Percentiles rank a stretch among this genome's conserved stretches.
Evolutionary conservation across 1,140 invertebrate species (phyloP).

Genomic region (Drosophila sp.): DNA sequence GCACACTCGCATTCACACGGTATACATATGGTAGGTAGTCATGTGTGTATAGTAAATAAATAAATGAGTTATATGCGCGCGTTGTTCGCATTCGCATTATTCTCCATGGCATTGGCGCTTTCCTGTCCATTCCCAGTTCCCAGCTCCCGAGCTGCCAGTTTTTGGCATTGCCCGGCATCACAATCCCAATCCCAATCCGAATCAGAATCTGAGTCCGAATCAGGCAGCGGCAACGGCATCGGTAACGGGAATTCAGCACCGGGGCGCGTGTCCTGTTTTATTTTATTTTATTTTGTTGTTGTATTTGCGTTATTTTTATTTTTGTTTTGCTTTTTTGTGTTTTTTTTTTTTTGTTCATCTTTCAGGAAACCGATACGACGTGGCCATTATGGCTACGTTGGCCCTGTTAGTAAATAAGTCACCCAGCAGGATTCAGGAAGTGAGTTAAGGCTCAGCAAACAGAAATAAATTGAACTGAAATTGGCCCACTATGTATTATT

Average conservation of each 20-base stretch:
- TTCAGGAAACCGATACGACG: conserved; percentile 77
- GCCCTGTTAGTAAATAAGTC: conserved; percentile 54
- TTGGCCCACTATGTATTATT: conserved; percentile 53
- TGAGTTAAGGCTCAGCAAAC: conserved; percentile 56
- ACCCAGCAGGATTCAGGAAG: conserved; percentile 54
- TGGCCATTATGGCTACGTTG: conserved; percentile 70
- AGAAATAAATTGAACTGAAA: conserved; percentile 66
- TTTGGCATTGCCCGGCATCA: conserved; percentile 45
- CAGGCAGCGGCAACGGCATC: neutral
- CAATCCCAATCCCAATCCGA: neutral
- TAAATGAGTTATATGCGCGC: conserved; percentile 80
- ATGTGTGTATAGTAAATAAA: conserved; percentile 67
- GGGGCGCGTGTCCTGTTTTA: conserved; percentile 42
- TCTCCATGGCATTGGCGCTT: conserved; percentile 57
- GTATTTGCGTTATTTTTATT: neutral
- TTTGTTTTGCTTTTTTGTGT: neutral
- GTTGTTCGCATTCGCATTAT: conserved; percentile 74
- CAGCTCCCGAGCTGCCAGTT: conserved; percentile 52
- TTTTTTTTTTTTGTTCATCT: conserved; percentile 58
- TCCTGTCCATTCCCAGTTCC: conserved; percentile 21
- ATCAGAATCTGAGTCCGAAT: neutral
- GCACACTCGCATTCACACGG: too few species aligned
- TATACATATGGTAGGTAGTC: neutral
- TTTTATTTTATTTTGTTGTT: conserved; percentile 13
- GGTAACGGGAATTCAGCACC: conserved; percentile 1